Evolutionary conservation across 2,113 vertebrate species (phyloP).

Genomic region (Numida meleagris): DNA sequence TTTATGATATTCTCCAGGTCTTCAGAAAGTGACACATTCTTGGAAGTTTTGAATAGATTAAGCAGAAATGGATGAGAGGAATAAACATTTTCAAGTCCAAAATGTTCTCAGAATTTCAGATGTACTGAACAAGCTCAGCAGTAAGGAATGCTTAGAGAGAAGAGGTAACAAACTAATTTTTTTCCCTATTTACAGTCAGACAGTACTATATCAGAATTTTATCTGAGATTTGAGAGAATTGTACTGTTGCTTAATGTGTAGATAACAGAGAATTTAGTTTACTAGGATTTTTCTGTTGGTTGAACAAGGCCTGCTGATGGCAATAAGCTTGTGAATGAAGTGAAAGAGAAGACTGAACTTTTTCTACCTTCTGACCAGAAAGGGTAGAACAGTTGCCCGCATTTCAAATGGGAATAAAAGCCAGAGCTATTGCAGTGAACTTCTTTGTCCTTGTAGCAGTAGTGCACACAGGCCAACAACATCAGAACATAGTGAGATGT

Average conservation of each 20-base stretch:
- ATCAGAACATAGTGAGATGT: rapidly evolving
- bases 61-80: neutral
- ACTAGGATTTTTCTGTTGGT: neutral
- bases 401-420: neutral
- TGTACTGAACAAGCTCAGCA: neutral
- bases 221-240: neutral
- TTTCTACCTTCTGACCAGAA: neutral
- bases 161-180: neutral
- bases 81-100: neutral
- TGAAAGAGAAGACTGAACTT: neutral
- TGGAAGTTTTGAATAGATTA: neutral
- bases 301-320: neutral
- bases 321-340: neutral
- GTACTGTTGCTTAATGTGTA: neutral
- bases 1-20: neutral
- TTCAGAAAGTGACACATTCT: neutral
- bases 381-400: neutral
- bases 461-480: rapidly evolving
- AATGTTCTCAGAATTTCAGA: neutral
- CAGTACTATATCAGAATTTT: neutral
- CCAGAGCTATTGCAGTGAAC: neutral
- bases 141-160: neutral
- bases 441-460: neutral
- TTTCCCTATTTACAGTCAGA: neutral
- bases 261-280: neutral